phyloP scores from a whole-genome alignment of 2,888 invertebrate genomes.

The Monopis laevigella region DNA sequence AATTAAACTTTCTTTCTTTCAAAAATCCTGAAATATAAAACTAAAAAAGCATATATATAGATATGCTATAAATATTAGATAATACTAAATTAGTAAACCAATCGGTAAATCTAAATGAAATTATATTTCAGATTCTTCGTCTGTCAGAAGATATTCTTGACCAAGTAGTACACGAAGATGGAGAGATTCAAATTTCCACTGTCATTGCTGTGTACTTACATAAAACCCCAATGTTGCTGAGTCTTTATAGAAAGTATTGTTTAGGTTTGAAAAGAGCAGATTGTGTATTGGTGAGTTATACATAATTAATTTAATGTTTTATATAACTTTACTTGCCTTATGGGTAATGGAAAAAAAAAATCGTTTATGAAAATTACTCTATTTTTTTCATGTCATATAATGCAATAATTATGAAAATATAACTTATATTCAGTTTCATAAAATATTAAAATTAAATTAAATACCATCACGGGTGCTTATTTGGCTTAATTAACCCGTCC shows the following conservation, averaged over 20 bases:
- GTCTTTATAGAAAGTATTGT: constrained; percentile 84
- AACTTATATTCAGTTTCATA: too few relatives aligned
- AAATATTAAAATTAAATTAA: too few relatives aligned
- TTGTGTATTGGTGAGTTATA: constrained; percentile 74
- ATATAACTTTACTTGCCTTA: neutral
- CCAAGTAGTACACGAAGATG: constrained; percentile 76
- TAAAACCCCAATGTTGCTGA: constrained; percentile 77
- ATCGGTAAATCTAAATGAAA: neutral
- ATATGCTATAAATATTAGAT: too few relatives aligned
- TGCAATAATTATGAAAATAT: too few relatives aligned
- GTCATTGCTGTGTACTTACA: constrained; percentile 77
- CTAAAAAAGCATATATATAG: too few relatives aligned
- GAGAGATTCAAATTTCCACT: constrained; percentile 74
- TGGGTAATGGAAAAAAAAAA: neutral
- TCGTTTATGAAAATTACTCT: too few relatives aligned
- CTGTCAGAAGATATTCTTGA: constrained; percentile 85
- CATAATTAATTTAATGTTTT: neutral
- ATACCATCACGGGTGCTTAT: too few relatives aligned
- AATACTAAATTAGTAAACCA: too few relatives aligned
- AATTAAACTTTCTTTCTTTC: too few relatives aligned
- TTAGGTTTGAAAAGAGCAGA: constrained; percentile 86
- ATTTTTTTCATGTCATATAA: too few relatives aligned
- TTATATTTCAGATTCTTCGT: constrained; percentile 65
- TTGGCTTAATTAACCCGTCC: too few relatives aligned
- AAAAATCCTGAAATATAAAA: too few relatives aligned